These are phyloP conservation scores for Spilogale gracilis DNA, from an alignment of 2,113 vertebrate species.

Conservation along the genomic window DNA sequence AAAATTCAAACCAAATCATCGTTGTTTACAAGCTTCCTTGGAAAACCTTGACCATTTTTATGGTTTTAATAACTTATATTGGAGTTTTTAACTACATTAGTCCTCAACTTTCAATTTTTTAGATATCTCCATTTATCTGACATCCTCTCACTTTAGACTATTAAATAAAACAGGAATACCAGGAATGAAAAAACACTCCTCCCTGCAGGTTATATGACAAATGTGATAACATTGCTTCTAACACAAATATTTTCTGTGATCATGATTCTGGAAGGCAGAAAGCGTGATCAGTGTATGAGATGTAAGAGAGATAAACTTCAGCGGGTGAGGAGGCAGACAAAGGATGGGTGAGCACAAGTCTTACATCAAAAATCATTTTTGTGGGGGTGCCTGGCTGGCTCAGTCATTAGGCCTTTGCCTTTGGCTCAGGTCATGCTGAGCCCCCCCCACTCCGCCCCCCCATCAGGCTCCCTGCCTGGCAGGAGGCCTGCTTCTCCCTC, in stretches of 20 bases:
- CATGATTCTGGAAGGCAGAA: neutral
- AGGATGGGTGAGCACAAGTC: neutral
- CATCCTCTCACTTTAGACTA: neutral
- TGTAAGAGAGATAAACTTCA: neutral
- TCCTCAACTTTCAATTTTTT: neutral
- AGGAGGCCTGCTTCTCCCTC: no score
- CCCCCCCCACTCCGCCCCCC: no score
- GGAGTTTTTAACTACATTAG: neutral
- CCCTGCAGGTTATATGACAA: neutral
- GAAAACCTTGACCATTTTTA: neutral
- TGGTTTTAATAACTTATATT: constrained; percentile 30
- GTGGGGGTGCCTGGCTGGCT: neutral
- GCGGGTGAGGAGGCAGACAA: neutral
- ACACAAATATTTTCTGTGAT: neutral
- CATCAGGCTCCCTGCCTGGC: no score
- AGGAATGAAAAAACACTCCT: neutral
- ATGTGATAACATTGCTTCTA: neutral
- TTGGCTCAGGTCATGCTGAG: no score
- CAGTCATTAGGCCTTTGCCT: neutral
- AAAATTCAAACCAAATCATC: neutral
- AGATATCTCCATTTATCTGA: neutral
- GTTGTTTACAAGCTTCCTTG: neutral
- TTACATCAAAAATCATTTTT: neutral
- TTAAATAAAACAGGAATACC: constrained; percentile 20
- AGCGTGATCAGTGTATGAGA: neutral